These are phyloP conservation scores for Polia nebulosa DNA, from an alignment of 2,888 invertebrate species.

Conservation along the genomic window DNA sequence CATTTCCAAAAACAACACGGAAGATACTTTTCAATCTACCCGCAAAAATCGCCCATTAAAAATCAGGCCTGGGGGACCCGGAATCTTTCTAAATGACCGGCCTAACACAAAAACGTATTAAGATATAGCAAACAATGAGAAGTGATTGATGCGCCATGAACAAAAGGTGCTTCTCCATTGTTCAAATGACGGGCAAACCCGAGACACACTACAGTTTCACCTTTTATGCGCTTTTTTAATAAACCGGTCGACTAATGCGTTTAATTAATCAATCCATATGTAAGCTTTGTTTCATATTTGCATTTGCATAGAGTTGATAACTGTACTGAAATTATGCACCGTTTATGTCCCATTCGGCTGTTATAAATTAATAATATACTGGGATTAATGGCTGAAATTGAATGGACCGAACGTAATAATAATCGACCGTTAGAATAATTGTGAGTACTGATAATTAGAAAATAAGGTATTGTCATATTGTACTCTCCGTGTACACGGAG, in stretches of 20 bases:
- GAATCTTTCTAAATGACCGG: conserved; percentile 90
- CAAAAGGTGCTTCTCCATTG: conserved; percentile 85
- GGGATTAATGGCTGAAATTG: conserved; percentile 44
- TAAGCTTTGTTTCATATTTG: conserved; percentile 74
- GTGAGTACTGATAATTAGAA: conserved; percentile 21
- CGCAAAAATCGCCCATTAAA: conserved; percentile 76
- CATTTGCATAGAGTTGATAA: conserved; percentile 64
- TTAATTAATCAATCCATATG: conserved; percentile 85
- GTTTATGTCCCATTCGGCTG: conserved; percentile 37
- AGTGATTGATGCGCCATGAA: conserved; percentile 88
- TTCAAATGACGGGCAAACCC: conserved; percentile 78
- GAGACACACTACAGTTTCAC: conserved; percentile 75
- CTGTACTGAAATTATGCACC: conserved; percentile 57
- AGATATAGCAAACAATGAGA: conserved; percentile 88
- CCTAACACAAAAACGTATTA: conserved; percentile 89
- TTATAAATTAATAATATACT: conserved; percentile 47
- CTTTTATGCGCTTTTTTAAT: conserved; percentile 84
- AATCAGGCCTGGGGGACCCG: conserved; percentile 77
- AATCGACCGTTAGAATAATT: conserved; percentile 38
- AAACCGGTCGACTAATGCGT: conserved; percentile 85
- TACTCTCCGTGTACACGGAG: no score
- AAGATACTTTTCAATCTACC: conserved; percentile 72
- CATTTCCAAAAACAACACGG: conserved; percentile 54
- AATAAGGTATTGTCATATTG: conserved; percentile 24
- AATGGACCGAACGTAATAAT: conserved; percentile 45